Evolutionary conservation across 2,888 invertebrate genomes (phyloP).

Genomic region (Lapara coniferarum): DNA sequence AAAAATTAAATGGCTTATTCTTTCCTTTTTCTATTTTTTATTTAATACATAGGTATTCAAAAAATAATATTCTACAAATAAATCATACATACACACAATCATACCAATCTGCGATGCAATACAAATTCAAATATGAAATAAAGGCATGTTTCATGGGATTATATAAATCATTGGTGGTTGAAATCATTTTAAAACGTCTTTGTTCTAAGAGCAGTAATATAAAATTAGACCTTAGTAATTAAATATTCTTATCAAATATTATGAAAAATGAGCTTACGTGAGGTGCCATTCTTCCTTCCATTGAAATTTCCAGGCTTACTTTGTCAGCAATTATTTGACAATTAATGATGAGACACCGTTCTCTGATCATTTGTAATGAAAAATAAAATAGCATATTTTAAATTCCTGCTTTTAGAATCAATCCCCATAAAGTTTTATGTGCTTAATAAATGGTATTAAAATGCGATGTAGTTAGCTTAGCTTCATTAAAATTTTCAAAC

Average conservation of each 20-base stretch:
- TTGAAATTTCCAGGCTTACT: too few species aligned
- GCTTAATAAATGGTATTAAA: conserved; percentile 14
- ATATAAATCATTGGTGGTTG: conserved; percentile 18
- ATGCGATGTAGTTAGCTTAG: conserved; percentile 16
- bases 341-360: too few species aligned
- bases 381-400: background rate
- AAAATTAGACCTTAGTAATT: background rate
- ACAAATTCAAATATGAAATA: background rate
- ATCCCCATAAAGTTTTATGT: background rate
- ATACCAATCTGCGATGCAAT: background rate
- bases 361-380: background rate
- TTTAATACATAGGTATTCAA: too few species aligned
- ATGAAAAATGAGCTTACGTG: too few species aligned
- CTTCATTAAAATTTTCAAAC: conserved; percentile 19
- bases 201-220: background rate
- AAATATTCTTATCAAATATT: background rate
- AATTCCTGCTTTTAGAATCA: background rate
- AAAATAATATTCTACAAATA: background rate
- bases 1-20: too few species aligned
- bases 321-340: too few species aligned
- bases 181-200: conserved; percentile 3
- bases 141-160: conserved; percentile 11
- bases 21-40: too few species aligned
- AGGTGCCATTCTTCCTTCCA: too few species aligned
- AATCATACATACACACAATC: background rate